These are phyloP conservation scores for Macrotus californicus DNA, from an alignment of 2,113 vertebrate species.

Conservation along the genomic window DNA sequence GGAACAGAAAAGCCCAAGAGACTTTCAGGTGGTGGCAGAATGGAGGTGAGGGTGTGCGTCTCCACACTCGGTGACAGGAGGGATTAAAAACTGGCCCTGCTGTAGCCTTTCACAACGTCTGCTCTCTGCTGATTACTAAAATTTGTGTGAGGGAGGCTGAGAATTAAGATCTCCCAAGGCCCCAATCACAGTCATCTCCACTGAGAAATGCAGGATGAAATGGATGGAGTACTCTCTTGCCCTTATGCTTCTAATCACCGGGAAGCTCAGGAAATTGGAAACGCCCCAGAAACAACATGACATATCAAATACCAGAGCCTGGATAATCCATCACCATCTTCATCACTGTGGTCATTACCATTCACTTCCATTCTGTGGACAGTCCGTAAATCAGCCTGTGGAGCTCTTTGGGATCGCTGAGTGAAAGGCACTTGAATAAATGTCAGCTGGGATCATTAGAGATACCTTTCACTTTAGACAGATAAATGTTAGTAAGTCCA, in stretches of 20 bases:
- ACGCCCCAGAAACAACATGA: conserved; percentile 71
- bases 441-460: conserved; percentile 63
- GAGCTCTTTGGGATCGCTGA: conserved; percentile 61
- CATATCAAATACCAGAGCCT: conserved; percentile 69
- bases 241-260: conserved; percentile 46
- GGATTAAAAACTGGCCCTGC: background rate
- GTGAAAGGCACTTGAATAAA: conserved; percentile 67
- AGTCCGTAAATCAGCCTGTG: conserved; percentile 62
- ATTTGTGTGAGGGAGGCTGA: conserved; percentile 55
- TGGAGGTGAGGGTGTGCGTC: background rate
- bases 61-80: background rate
- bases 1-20: background rate
- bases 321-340: conserved; percentile 57
- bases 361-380: conserved; percentile 41
- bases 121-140: conserved; percentile 48
- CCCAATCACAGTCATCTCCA: conserved; percentile 50
- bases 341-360: conserved; percentile 62
- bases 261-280: conserved; percentile 67
- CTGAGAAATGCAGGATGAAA: conserved; percentile 39
- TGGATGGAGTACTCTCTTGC: conserved; percentile 29
- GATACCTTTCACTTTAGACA: conserved; percentile 60
- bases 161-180: conserved; percentile 63
- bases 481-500: conserved; percentile 68
- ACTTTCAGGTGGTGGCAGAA: background rate
- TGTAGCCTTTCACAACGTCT: conserved; percentile 31